Evolutionary conservation across 2,113 vertebrate genomes (phyloP).

Genomic region (Hydropotes inermis): DNA sequence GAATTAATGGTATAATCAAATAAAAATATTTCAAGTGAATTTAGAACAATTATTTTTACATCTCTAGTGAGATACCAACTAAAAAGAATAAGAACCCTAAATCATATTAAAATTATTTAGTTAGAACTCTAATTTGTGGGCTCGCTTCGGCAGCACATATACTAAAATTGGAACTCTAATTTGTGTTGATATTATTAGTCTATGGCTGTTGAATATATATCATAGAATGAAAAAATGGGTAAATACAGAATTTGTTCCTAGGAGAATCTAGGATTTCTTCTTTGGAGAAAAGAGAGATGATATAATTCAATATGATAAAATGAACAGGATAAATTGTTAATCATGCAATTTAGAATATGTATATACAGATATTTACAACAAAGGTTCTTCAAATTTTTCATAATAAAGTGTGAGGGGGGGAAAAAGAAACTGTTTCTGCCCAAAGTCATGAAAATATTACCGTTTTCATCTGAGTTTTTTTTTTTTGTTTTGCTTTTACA

Average conservation of each 20-base stretch:
- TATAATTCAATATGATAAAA: background rate
- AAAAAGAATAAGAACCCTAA: background rate
- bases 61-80: background rate
- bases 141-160: no score
- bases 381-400: background rate
- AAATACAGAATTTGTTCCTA: background rate
- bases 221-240: background rate
- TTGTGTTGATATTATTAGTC: background rate
- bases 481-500: background rate
- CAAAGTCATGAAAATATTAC: background rate
- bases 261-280: background rate
- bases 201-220: background rate
- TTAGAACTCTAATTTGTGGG: background rate
- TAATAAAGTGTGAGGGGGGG: background rate
- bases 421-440: background rate
- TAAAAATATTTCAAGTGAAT: background rate
- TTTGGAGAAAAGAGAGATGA: background rate
- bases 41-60: background rate
- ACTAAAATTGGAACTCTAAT: background rate
- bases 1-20: background rate
- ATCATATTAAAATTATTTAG: background rate
- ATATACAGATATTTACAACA: background rate
- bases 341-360: background rate
- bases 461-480: background rate
- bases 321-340: background rate